Evolutionary conservation across 1,140 invertebrate species (phyloP).

Genomic region (Meteorus sp.): DNA sequence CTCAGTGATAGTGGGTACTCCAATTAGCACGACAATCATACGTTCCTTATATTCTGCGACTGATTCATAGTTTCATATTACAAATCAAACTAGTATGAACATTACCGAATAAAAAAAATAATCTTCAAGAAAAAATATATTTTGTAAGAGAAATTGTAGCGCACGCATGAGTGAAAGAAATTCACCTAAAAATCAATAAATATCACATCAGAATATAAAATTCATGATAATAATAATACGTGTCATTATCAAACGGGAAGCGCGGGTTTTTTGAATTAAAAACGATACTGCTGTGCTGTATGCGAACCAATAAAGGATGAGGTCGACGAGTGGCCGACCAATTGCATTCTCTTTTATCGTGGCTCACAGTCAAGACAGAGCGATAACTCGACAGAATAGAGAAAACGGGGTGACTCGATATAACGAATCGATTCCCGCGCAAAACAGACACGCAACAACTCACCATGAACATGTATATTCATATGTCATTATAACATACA

Average conservation of each 20-base stretch:
- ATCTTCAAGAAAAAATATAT: background rate
- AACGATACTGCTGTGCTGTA: background rate
- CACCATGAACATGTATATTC: background rate
- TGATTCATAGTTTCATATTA: no score
- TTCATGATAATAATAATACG: background rate
- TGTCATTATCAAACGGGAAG: background rate
- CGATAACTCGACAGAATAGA: constrained; percentile 17
- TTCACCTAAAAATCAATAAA: background rate
- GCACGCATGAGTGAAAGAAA: no score
- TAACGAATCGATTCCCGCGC: constrained; percentile 40
- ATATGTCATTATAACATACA: background rate
- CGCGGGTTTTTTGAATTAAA: constrained; percentile 20
- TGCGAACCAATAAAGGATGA: constrained; percentile 6
- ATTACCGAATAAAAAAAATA: no score
- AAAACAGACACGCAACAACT: constrained; percentile 27
- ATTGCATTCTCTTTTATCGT: background rate
- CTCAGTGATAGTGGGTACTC: no score
- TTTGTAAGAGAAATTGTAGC: background rate
- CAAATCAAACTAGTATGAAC: no score
- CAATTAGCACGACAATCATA: no score
- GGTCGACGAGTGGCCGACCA: constrained; percentile 2
- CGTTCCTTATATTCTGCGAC: no score
- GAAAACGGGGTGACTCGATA: constrained; percentile 27
- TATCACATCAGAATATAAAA: background rate
- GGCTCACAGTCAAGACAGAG: constrained; percentile 10